These are phyloP conservation scores for Mycteria americana DNA, from an alignment of 2,797 vertebrate species.

Conservation along the genomic window DNA sequence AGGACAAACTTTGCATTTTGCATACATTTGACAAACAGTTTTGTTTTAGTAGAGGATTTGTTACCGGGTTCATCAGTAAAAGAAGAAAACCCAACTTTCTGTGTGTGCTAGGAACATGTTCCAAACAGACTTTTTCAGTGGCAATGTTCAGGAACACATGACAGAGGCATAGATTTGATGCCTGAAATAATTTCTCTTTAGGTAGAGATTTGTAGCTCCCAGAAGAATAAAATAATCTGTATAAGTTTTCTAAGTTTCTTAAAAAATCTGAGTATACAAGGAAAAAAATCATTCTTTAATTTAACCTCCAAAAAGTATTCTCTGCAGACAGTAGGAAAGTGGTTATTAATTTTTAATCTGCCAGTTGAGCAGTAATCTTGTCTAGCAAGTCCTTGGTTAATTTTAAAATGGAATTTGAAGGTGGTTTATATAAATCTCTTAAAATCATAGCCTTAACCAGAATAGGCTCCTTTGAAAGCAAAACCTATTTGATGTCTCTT, in stretches of 20 bases:
- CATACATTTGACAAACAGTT: not conserved
- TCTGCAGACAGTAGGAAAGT: not conserved
- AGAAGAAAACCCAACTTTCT: not conserved
- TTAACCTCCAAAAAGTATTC: not conserved
- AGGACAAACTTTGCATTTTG: not conserved
- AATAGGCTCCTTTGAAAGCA: not conserved
- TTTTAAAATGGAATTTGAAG: constrained; percentile 8
- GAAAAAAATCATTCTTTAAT: not conserved
- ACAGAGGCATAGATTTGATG: not conserved
- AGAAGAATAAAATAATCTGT: not conserved
- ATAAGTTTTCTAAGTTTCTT: not conserved
- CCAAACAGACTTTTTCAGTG: not conserved
- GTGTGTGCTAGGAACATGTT: not conserved
- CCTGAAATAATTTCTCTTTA: not conserved
- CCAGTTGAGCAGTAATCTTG: not conserved
- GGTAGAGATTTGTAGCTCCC: not conserved
- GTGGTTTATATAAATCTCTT: not conserved
- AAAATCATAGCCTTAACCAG: not conserved
- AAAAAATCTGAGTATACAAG: not conserved
- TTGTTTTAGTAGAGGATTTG: not conserved
- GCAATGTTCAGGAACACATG: not conserved
- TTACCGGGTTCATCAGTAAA: not conserved
- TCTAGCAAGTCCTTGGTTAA: constrained; percentile 8
- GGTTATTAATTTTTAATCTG: constrained; percentile 28
- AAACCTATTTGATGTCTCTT: not conserved